Percentiles rank a stretch among this genome's conserved stretches.
phyloP scores from a whole-genome alignment of 2,888 invertebrate species.

The Sarcophaga variegata region DNA sequence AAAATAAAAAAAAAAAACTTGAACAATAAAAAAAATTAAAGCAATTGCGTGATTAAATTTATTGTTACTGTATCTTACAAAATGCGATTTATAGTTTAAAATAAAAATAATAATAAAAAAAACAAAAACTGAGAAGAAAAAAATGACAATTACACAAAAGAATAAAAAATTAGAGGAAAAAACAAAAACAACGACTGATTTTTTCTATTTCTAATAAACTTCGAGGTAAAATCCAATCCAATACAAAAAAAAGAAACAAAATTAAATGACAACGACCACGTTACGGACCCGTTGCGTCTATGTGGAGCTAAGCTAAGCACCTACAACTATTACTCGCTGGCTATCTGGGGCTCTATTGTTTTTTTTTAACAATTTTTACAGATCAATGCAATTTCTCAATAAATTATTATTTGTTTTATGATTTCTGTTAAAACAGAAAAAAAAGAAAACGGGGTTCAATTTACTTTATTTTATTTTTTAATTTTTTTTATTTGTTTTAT shows the following conservation, averaged over 20 bases:
- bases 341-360: too few species aligned
- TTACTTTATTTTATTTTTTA: constrained; percentile 25
- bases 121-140: not conserved
- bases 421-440: not conserved
- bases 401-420: constrained; percentile 38
- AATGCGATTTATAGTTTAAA: constrained; percentile 27
- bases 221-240: not conserved
- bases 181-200: constrained; percentile 32
- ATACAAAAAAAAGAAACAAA: not conserved
- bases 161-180: not conserved
- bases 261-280: constrained; percentile 16
- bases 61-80: constrained; percentile 32
- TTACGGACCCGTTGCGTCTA: not conserved
- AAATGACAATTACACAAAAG: not conserved
- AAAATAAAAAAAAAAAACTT: not conserved
- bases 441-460: constrained; percentile 18
- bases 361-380: constrained; percentile 8
- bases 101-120: too few species aligned
- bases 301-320: constrained; percentile 41
- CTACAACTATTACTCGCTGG: constrained; percentile 50
- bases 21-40: constrained; percentile 13
- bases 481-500: constrained; percentile 8
- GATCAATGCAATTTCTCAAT: constrained; percentile 43
- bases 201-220: constrained; percentile 33
- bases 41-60: constrained; percentile 64